Percentiles rank a stretch among this genome's conserved stretches.
Evolutionary conservation across 2,797 vertebrate species (phyloP).

Genomic region (Apodemus agrarius): DNA sequence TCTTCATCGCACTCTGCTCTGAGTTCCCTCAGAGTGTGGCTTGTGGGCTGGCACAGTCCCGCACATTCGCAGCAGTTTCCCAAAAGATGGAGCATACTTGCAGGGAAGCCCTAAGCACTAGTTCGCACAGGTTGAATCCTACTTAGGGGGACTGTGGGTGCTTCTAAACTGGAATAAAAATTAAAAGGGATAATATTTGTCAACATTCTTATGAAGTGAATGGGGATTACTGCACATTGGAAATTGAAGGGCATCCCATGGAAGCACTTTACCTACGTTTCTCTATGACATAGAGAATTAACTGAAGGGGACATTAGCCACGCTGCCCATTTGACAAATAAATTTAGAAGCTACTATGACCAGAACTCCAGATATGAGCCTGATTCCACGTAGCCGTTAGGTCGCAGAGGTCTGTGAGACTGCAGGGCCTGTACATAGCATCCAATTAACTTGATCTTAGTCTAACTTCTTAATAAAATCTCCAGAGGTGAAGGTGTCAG

Average conservation of each 20-base stretch:
- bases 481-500: background rate
- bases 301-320: background rate
- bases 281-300: background rate
- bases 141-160: background rate
- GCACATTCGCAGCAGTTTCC: rapidly evolving
- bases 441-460: background rate
- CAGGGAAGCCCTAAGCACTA: background rate
- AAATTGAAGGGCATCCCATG: background rate
- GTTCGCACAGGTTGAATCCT: background rate
- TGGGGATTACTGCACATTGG: background rate
- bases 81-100: background rate
- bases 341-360: background rate
- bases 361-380: background rate
- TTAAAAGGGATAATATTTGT: background rate
- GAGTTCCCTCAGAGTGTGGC: background rate
- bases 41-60: background rate
- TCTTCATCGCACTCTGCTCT: slow-evolving; percentile 32
- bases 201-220: background rate
- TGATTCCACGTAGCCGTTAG: background rate
- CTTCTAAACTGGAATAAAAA: slow-evolving; percentile 2
- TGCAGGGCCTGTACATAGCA: background rate
- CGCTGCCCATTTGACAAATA: background rate
- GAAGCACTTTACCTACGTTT: background rate
- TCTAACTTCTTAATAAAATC: background rate
- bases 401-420: background rate